Evolutionary conservation across 2,113 vertebrate species (phyloP), one percentile per base, ranked within the genome.

Genomic region (Sebastes schlegelii): DNA sequence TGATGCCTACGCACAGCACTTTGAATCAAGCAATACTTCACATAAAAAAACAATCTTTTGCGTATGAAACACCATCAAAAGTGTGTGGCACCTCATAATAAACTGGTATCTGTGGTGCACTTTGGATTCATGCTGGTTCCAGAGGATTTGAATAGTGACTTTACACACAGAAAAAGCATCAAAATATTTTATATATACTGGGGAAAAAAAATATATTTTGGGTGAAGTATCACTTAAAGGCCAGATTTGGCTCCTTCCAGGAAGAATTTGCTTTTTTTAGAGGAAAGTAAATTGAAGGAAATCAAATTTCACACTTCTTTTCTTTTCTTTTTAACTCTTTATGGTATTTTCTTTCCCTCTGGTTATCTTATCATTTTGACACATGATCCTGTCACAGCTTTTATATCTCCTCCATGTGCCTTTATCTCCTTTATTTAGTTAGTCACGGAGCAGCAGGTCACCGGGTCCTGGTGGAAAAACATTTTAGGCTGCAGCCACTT

Each of bases 371-470:
- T 74, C 12, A 68, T 68, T 67, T 57, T 68, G 23, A 65, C 23
- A 62, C 48, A 57, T 49, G 23, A 16, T 54, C n/a, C 21, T 46
- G 45, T 45, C 55, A n/a, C 19, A 3, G 26, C 17, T 55, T 64
- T 64, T n/a, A 5, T 46, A 26, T 34, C 6, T 26, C 26, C 55
- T 64, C 3, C 9, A 11, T 61, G 19, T 62, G 71, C 48, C 49
- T 52, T 57, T 68, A 70, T 70, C 42, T 43, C 2, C 7, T 62
- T 42, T 63, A 62, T 79, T 63, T 72, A 65, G 19, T 46, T 65
- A 43, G 75, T 67, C 54, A 61, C 45, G 82, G 63, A 48, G 62
- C n/a, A 48, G 62, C n/a, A 72, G 63, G 52, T 74, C 64, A 61
- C 19, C 14, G 46, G 79, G 45, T 49, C 61, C 16, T 34, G 43